Percentiles rank a stretch among this genome's conserved stretches.
Conservation (phyloP, 2,113 vertebrate genomes). For the Eupsittula cactorum region DNA sequence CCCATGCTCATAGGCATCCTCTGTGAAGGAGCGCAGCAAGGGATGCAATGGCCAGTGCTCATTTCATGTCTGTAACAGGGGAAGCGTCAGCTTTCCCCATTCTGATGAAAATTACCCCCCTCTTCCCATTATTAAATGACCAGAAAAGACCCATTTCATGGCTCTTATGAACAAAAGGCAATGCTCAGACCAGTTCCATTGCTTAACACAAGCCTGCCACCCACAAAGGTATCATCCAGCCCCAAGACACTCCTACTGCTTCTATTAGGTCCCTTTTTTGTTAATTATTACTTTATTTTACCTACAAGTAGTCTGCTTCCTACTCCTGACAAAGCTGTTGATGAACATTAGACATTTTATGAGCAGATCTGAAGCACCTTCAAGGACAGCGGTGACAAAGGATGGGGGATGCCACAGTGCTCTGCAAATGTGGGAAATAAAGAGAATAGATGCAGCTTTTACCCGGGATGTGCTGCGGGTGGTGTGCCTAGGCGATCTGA, state of each 20-base stretch:
- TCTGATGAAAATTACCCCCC: not conserved
- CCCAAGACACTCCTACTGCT: not conserved
- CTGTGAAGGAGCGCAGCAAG: not conserved
- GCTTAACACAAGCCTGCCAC: not conserved
- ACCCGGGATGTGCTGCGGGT: rapidly evolving
- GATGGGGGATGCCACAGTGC: not conserved
- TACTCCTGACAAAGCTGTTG: not conserved
- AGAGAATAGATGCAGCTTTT: not conserved
- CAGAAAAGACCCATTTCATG: not conserved
- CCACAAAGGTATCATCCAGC: not conserved
- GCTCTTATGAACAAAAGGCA: not conserved
- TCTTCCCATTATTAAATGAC: not conserved
- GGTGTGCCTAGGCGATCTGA: not conserved
- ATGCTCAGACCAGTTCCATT: not conserved
- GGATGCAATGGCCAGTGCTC: rapidly evolving
- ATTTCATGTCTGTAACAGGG: rapidly evolving
- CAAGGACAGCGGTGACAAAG: not conserved
- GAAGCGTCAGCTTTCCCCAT: not conserved
- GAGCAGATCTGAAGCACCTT: not conserved
- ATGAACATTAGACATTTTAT: not conserved
- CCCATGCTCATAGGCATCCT: not conserved
- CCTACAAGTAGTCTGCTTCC: not conserved
- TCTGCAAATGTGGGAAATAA: not conserved
- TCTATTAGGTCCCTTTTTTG: rapidly evolving
- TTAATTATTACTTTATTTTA: not conserved